A percentile compares a stretch with the other conserved stretches of the same genome.
Conservation (phyloP, 2,888 invertebrate genomes). For the Lumbricus terrestris region DNA sequence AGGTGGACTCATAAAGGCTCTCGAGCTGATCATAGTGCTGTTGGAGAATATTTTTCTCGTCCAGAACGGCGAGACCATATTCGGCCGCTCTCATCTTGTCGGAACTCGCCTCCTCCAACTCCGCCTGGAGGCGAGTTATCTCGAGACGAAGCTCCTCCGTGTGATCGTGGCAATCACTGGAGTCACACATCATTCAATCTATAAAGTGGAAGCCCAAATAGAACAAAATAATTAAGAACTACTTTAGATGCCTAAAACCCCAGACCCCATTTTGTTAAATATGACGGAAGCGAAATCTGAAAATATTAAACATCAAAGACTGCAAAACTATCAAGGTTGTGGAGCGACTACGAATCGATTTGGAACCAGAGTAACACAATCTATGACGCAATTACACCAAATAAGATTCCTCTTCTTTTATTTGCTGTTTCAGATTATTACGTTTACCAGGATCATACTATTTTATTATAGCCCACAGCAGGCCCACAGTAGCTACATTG, state of each 20-base stretch:
- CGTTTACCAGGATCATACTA: too few relatives aligned
- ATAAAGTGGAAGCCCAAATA: background rate
- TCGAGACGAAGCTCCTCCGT: conserved; percentile 37
- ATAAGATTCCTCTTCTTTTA: background rate
- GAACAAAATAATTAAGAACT: background rate
- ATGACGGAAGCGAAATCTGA: conserved; percentile 16
- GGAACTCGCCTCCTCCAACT: conserved; percentile 48
- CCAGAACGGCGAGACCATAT: conserved; percentile 88
- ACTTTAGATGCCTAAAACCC: background rate
- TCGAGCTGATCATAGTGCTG: conserved; percentile 86
- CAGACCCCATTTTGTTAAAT: background rate
- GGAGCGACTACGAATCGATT: background rate
- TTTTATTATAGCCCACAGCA: too few relatives aligned
- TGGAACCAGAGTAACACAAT: background rate
- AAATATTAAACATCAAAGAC: background rate
- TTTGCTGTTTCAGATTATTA: too few relatives aligned
- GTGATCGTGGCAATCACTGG: background rate
- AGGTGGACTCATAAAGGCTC: conserved; percentile 81
- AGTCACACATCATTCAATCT: background rate
- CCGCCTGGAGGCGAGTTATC: conserved; percentile 49
- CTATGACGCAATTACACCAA: background rate
- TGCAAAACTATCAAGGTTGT: background rate
- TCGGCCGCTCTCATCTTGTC: conserved; percentile 86
- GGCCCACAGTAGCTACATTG: too few relatives aligned
- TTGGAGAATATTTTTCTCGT: conserved; percentile 85